Base-by-base conservation (phyloP, 1,140 invertebrate genomes). In the Parapsyche elsis region DNA sequence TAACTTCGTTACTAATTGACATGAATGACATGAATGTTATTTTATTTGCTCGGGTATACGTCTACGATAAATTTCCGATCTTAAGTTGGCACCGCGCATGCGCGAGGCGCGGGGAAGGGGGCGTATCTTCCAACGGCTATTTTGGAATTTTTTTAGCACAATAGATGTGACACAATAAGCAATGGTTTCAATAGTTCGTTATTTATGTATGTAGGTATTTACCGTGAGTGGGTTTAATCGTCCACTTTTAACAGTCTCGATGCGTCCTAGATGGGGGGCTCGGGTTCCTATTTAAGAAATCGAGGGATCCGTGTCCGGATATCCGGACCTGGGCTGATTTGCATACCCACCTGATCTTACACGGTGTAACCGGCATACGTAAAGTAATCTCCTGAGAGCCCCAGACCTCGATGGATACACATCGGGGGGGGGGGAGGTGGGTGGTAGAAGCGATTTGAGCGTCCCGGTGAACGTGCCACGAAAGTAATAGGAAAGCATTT, bases 401-500 rank as follows among this genome's bases (percentile, higher is more conserved):
- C 23, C 23, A 26, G 24, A 24, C 64, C 57, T 61, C 49, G 67
- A 26, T 16, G 24, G 57, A 23, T 67, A 23, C 45, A 38, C 30
- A 7, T 1, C 1, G 30, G 7, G 2, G 30, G 30, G 30, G 30
- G 30, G 30, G n/a, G n/a, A n/a, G n/a, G n/a, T n/a, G n/a, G 24
- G 16, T 16, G 64, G 19, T 57, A 53, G 49, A 45, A 71, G 45
- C 78, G 45, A 74, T 61, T 74, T 75, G 44, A 75, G 5, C 71
- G 45, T 46, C 21, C 23, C 59, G 44, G 64, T 7, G 21, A 78
- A 73, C 75, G 80, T 78, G 46, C 80, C 61, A 16, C 19, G 45
- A 73, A 81, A 81, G 75, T 77, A 78, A 81, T 81, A 81, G 64
- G 75, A 59, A 71, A 81, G 46, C 80, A 59, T 81, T 81, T 81